phyloP scores from a whole-genome alignment of 2,113 vertebrate genomes.

The Aphelocoma coerulescens region DNA sequence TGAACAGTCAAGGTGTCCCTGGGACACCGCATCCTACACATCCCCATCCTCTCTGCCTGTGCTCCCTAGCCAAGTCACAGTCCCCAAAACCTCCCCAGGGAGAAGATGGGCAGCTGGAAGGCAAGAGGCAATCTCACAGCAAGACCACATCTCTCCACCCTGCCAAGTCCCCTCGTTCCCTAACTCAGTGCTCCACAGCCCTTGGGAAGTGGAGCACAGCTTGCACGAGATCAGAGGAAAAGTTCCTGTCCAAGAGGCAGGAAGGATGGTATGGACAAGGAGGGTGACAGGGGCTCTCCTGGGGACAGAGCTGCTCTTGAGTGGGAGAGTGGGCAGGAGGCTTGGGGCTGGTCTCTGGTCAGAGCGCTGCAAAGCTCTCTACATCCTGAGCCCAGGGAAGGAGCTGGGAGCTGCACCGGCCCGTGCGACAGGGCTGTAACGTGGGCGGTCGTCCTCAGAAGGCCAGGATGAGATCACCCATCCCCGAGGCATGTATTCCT shows the following conservation, averaged over 20 bases:
- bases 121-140: neutral
- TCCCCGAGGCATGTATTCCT: slow-evolving; percentile 33
- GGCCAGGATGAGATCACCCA: slow-evolving; percentile 57
- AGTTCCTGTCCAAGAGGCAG: neutral
- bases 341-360: neutral
- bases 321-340: neutral
- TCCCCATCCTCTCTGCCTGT: neutral
- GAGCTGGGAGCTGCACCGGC: neutral
- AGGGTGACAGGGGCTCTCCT: neutral
- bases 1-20: neutral
- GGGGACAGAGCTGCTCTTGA: neutral
- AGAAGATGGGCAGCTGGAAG: neutral
- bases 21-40: neutral
- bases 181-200: neutral
- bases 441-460: slow-evolving; percentile 26
- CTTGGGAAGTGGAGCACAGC: neutral
- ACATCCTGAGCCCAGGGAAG: neutral
- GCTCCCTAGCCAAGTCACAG: neutral
- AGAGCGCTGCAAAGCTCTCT: neutral
- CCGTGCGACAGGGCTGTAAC: neutral
- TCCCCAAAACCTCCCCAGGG: neutral
- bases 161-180: neutral
- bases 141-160: neutral
- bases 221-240: neutral
- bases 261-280: neutral